Evolutionary conservation across 2,888 invertebrate genomes (phyloP), one percentile per base, ranked within the genome.

Genomic region (Hypsopygia costalis): DNA sequence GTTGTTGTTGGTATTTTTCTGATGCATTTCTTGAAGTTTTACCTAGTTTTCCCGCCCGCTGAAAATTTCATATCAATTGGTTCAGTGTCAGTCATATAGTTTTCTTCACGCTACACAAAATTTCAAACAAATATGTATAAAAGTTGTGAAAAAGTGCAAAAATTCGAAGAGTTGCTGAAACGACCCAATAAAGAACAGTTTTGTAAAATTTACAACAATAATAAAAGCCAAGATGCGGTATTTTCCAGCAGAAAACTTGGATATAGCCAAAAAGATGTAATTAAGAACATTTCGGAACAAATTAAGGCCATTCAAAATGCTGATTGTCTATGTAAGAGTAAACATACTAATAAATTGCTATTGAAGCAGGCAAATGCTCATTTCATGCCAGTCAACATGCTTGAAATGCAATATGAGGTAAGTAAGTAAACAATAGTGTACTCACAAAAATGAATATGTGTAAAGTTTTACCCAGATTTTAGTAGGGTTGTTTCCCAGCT

Each of bases 301-400:
- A 51, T 87, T n/a, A 73, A 65, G 52, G 75, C 70, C 0, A 65
- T 83, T 3, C 73, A 80, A 31, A 56, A 47, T 2, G 80, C 85
- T 1, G 85, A 87, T 46, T 47, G 40, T 25, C 11, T 42, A 1
- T 62, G 39, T 37, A 54, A 31, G 29, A 35, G 34, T 5, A 62
- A 52, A 44, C 37, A 20, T 11, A 1, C 8, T 12, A 6, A 20
- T 21, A 58, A 52, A 42, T 40, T 46, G 6, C 12, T 61, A 5
- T 33, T 39, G 12, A 56, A 44, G 16, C 57, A 38, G 11, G 70
- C 63, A 11, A 65, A 56, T 21, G 59, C 57, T 0, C 37, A 41
- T 2, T 71, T 81, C 44, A 6, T 75, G 32, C 52, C 65, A 43
- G 51, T 79, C 0, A 67, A 66, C 43, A 63, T 62, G 34, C 52